phyloP scores from a whole-genome alignment of 2,888 invertebrate species.

The Odontocerum albicorne region DNA sequence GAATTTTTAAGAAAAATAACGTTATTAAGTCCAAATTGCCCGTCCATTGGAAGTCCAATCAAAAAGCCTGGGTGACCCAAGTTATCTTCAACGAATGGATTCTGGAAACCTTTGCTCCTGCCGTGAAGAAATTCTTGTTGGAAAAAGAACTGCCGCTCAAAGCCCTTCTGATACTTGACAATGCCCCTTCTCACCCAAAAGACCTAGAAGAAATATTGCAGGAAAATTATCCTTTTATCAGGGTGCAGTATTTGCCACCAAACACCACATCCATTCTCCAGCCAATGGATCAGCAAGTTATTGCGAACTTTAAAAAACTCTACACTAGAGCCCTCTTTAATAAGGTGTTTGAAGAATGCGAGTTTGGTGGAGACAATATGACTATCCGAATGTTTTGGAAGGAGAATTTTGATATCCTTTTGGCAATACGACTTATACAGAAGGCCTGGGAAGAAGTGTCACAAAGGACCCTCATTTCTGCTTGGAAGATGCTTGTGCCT shows the following conservation, averaged over 20 bases:
- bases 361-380: conserved; percentile 22
- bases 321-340: conserved; percentile 9
- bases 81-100: conserved; percentile 32
- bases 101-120: conserved; percentile 23
- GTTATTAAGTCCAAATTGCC: conserved; percentile 26
- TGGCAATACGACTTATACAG: conserved; percentile 26
- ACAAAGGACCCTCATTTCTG: conserved; percentile 22
- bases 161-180: conserved; percentile 22
- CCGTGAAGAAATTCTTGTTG: conserved; percentile 31
- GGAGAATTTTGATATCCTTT: conserved; percentile 23
- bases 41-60: conserved; percentile 28
- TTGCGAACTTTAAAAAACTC: conserved; percentile 27
- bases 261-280: no score
- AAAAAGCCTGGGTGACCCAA: conserved; percentile 31
- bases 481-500: conserved; percentile 33
- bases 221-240: conserved; percentile 30
- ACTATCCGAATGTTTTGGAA: conserved; percentile 27
- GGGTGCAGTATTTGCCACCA: conserved; percentile 12
- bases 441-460: conserved; percentile 27
- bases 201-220: conserved; percentile 28
- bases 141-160: conserved; percentile 24
- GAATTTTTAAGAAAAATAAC: conserved; percentile 25
- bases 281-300: no score
- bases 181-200: conserved; percentile 23
- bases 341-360: conserved; percentile 13